A percentile compares a stretch with the other conserved stretches of the same genome.
These are phyloP conservation scores for Scalopus aquaticus DNA, from an alignment of 2,113 vertebrate genomes.

Conservation along the genomic window DNA sequence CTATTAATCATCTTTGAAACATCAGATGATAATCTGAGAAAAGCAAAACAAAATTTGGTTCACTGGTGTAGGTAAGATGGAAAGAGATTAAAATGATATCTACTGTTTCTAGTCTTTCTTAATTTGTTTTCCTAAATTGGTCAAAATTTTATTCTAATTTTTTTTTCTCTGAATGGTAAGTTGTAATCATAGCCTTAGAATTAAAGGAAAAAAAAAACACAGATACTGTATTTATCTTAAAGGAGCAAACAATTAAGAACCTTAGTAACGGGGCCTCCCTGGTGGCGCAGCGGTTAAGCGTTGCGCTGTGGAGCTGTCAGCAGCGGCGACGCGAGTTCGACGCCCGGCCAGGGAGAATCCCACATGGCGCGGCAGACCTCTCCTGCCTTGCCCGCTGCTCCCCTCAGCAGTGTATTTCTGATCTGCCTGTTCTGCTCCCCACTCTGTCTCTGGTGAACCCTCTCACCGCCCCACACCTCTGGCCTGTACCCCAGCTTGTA, in stretches of 20 bases:
- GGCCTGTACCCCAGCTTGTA: too few species aligned
- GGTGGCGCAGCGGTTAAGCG: too few species aligned
- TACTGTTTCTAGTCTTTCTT: neutral
- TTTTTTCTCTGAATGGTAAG: neutral
- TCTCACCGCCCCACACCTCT: too few species aligned
- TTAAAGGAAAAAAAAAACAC: neutral
- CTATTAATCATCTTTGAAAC: neutral
- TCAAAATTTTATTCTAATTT: neutral
- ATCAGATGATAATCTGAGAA: constrained; percentile 15
- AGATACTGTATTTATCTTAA: neutral
- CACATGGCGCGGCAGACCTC: too few species aligned
- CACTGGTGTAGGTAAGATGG: neutral
- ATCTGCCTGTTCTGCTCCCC: too few species aligned
- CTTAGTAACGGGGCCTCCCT: too few species aligned
- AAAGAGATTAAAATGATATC: neutral
- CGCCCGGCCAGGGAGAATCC: too few species aligned
- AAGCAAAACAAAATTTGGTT: neutral
- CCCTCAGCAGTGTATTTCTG: too few species aligned
- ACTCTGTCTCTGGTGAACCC: too few species aligned
- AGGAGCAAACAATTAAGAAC: neutral
- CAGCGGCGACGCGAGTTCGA: too few species aligned
- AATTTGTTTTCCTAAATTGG: constrained; percentile 6
- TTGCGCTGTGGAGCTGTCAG: too few species aligned
- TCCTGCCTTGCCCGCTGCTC: too few species aligned
- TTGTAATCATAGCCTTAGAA: neutral